These are phyloP conservation scores for Fregata magnificens DNA, from an alignment of 2,113 vertebrate genomes.

Conservation along the genomic window DNA sequence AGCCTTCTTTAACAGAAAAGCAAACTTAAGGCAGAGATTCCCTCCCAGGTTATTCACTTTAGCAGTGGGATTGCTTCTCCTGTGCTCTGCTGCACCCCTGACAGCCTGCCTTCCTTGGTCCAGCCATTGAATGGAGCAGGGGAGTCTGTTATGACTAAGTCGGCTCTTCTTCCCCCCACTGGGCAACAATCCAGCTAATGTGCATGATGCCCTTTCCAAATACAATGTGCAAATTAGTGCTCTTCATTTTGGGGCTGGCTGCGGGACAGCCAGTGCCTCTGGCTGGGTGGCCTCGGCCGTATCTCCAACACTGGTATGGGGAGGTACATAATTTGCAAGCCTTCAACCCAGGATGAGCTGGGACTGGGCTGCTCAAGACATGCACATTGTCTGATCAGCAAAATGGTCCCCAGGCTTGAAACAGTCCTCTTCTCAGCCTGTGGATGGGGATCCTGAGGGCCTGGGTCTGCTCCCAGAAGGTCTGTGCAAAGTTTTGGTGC, in stretches of 20 bases:
- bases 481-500: background rate
- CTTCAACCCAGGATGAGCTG: background rate
- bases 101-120: background rate
- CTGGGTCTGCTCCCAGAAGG: background rate
- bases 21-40: background rate
- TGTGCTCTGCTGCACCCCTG: background rate
- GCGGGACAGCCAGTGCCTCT: background rate
- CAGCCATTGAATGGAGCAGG: rapidly evolving
- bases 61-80: background rate
- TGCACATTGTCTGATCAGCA: background rate
- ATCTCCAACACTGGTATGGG: background rate
- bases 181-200: background rate
- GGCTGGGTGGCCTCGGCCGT: background rate
- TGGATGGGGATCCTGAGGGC: background rate
- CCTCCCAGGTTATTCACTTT: background rate
- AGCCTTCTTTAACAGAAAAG: background rate
- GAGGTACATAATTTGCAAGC: background rate
- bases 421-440: background rate
- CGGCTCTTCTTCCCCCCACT: background rate
- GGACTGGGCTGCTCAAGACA: background rate
- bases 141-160: background rate
- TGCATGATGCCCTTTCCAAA: background rate
- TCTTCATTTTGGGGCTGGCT: background rate
- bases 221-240: rapidly evolving
- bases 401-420: background rate